Evolutionary conservation across 2,888 invertebrate species (phyloP).

Genomic region (Folsomia candida): DNA sequence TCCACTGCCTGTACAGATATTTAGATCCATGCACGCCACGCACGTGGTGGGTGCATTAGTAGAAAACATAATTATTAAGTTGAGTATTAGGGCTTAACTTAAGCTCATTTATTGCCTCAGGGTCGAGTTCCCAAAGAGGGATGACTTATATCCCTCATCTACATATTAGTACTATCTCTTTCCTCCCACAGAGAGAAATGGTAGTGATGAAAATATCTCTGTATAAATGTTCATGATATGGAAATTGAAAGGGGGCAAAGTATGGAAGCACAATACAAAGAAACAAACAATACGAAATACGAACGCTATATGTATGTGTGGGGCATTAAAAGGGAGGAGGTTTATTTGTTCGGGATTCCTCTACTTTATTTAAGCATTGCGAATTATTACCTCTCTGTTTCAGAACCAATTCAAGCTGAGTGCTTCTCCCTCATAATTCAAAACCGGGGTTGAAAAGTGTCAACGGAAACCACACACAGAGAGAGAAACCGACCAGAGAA

Average conservation of each 20-base stretch:
- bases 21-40: too few relatives aligned
- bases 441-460: conserved; percentile 26
- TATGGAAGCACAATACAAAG: background rate
- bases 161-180: background rate
- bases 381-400: conserved; percentile 17
- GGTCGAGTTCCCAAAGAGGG: background rate
- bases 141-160: conserved; percentile 16
- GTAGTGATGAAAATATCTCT: background rate
- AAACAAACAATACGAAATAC: too few relatives aligned
- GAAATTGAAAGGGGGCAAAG: too few relatives aligned
- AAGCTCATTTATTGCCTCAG: conserved; percentile 10
- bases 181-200: background rate
- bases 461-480: conserved; percentile 22
- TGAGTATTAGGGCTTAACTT: conserved; percentile 17
- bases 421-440: conserved; percentile 27
- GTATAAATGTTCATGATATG: too few relatives aligned
- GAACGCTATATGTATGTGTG: too few relatives aligned
- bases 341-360: conserved; percentile 1
- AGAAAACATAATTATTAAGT: conserved; percentile 22
- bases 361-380: conserved; percentile 8
- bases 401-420: conserved; percentile 27
- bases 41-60: conserved; percentile 4
- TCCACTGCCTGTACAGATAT: background rate
- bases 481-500: background rate
- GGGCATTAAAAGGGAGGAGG: background rate